Percentiles rank a stretch among this genome's conserved stretches.
These are phyloP conservation scores for Staurois parvus DNA, from an alignment of 2,797 vertebrate species.

Conservation along the genomic window DNA sequence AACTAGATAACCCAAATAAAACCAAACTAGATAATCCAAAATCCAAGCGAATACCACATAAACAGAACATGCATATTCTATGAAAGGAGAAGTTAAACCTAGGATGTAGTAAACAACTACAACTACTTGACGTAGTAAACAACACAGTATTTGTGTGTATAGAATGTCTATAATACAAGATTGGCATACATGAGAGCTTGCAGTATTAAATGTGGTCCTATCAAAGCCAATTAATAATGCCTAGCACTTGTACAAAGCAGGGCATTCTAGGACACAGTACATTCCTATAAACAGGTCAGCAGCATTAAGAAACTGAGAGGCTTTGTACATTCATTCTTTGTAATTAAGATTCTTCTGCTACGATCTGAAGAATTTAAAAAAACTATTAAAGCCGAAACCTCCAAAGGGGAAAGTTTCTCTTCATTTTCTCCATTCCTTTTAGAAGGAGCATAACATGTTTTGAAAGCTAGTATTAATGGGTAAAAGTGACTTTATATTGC, in stretches of 20 bases:
- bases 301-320: neutral
- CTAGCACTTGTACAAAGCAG: neutral
- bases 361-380: slow-evolving; percentile 9
- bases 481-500: slow-evolving; percentile 51
- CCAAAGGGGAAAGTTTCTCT: slow-evolving; percentile 22
- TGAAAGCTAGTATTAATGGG: slow-evolving; percentile 44
- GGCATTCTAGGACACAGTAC: neutral
- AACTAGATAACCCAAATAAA: too few species aligned
- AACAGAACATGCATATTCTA: too few species aligned
- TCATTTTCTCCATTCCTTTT: slow-evolving; percentile 22
- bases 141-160: neutral
- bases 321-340: slow-evolving; percentile 4
- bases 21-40: too few species aligned
- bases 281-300: neutral
- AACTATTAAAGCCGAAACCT: neutral
- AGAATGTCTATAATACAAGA: neutral
- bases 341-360: slow-evolving; percentile 5
- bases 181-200: neutral
- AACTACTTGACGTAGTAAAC: too few species aligned
- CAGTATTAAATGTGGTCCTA: neutral
- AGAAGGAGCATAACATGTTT: slow-evolving; percentile 39
- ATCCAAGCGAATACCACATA: too few species aligned
- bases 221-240: neutral
- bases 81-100: too few species aligned
- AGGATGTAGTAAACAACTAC: too few species aligned